A percentile compares a stretch with the other conserved stretches of the same genome.
These are phyloP conservation scores for Athripsodes cinereus DNA, from an alignment of 2,888 invertebrate genomes.

Conservation along the genomic window DNA sequence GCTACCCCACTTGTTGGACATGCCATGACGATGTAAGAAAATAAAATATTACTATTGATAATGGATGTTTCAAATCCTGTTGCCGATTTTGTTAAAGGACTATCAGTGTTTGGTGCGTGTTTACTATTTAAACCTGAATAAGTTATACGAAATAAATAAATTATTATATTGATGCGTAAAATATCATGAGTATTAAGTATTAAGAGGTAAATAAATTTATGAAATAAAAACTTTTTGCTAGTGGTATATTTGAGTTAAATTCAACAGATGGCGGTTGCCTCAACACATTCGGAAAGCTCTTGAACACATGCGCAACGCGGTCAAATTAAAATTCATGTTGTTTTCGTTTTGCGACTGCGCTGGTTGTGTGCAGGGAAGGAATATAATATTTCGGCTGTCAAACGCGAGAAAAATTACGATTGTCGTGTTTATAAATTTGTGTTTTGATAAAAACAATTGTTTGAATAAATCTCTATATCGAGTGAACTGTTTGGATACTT, in stretches of 20 bases:
- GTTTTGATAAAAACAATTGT: constrained; percentile 10
- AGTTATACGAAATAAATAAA: too few species aligned
- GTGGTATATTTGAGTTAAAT: background rate
- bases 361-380: constrained; percentile 9
- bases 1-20: too few species aligned
- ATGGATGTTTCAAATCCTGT: too few species aligned
- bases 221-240: too few species aligned
- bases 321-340: background rate
- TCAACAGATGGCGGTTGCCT: background rate
- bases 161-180: too few species aligned
- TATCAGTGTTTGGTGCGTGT: too few species aligned
- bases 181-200: too few species aligned
- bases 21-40: too few species aligned
- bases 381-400: constrained; percentile 15
- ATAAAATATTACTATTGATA: too few species aligned
- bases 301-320: background rate
- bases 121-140: too few species aligned
- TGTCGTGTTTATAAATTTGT: constrained; percentile 14
- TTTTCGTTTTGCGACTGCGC: constrained; percentile 13
- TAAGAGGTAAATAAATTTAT: too few species aligned
- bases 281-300: background rate
- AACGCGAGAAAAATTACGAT: constrained; percentile 16
- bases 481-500: background rate
- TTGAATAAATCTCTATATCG: background rate
- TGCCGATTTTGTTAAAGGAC: too few species aligned